Percentiles rank a stretch among this genome's conserved stretches.
These are phyloP conservation scores for Oscheius sp. DNA, from an alignment of 2,888 invertebrate species.

Conservation along the genomic window DNA sequence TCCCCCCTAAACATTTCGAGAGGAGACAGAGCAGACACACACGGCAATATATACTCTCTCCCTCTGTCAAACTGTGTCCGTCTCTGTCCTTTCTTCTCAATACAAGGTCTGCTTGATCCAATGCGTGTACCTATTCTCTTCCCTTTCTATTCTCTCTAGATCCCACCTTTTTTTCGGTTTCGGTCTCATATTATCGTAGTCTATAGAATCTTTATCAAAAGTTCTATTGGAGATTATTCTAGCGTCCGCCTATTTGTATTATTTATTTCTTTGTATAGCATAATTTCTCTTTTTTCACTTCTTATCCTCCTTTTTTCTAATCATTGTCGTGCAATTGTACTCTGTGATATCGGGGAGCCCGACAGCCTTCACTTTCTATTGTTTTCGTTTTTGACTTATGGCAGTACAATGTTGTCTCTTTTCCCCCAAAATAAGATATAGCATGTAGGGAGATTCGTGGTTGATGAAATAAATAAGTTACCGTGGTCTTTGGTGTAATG, in stretches of 20 bases:
- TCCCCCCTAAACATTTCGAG: slow-evolving; percentile 5
- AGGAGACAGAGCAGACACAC: slow-evolving; percentile 26
- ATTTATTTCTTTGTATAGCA: slow-evolving; percentile 18
- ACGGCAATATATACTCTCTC: neutral
- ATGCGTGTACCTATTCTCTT: slow-evolving; percentile 33
- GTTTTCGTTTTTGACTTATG: slow-evolving; percentile 15
- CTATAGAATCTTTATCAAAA: neutral
- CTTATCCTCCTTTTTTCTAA: no score
- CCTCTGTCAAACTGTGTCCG: neutral
- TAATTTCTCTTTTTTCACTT: no score
- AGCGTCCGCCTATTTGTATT: neutral
- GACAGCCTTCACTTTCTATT: slow-evolving; percentile 9
- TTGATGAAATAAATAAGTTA: slow-evolving; percentile 30
- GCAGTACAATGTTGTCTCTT: slow-evolving; percentile 23
- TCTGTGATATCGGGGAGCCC: slow-evolving; percentile 21
- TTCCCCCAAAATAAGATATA: neutral
- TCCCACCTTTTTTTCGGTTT: slow-evolving; percentile 1
- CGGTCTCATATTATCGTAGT: slow-evolving; percentile 7
- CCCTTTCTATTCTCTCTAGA: neutral
- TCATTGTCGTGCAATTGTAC: slow-evolving; percentile 13
- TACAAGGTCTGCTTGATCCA: slow-evolving; percentile 37
- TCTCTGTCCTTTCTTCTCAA: slow-evolving; percentile 28
- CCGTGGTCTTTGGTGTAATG: no score
- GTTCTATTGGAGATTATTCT: slow-evolving; percentile 22
- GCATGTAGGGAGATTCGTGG: slow-evolving; percentile 31